Evolutionary conservation across 2,113 vertebrate genomes (phyloP).

Genomic region (Paradoxurus hermaphroditus): DNA sequence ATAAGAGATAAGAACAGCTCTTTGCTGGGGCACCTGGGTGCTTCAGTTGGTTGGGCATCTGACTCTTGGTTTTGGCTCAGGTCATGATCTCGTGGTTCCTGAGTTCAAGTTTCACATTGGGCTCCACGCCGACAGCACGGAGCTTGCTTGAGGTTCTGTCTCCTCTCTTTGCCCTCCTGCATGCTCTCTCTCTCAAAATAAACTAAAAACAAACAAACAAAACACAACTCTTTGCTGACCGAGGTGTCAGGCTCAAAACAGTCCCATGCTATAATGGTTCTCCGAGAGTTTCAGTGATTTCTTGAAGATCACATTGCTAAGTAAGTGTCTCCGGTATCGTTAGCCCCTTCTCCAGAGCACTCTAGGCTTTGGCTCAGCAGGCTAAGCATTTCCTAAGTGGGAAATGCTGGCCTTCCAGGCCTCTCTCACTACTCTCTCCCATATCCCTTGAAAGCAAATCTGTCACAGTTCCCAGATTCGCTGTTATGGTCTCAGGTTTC

Average conservation of each 20-base stretch:
- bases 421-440: neutral
- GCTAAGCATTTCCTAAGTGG: neutral
- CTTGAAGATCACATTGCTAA: neutral
- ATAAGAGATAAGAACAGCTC: neutral
- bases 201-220: too few species aligned
- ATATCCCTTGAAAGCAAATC: neutral
- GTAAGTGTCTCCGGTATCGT: neutral
- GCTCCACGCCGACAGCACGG: too few species aligned
- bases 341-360: neutral
- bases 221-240: too few species aligned
- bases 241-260: neutral
- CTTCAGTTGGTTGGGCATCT: too few species aligned
- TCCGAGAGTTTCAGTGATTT: neutral
- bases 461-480: neutral
- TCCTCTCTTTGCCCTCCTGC: too few species aligned
- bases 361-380: neutral
- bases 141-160: too few species aligned
- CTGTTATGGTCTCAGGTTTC: neutral
- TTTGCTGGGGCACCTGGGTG: neutral
- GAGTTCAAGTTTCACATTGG: too few species aligned
- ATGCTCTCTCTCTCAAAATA: too few species aligned
- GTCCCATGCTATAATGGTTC: neutral
- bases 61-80: too few species aligned
- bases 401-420: fast-evolving
- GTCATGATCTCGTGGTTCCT: too few species aligned